Evolutionary conservation across 2,113 vertebrate genomes (phyloP).

Genomic region (Crotalus helleri): DNA sequence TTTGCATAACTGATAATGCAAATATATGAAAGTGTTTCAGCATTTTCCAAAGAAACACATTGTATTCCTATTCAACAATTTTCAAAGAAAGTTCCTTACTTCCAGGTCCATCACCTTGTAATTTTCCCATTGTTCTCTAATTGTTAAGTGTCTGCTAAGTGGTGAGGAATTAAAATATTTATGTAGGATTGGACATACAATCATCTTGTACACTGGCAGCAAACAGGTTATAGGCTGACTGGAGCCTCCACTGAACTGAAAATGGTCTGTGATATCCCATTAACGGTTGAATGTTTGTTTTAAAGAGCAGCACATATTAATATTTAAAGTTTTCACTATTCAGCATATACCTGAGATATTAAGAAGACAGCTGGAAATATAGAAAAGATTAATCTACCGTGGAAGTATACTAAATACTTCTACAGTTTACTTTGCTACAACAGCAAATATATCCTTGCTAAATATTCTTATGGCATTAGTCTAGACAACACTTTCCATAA

Average conservation of each 20-base stretch:
- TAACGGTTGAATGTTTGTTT: neutral
- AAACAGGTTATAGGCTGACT: neutral
- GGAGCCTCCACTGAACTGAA: slow-evolving; percentile 16
- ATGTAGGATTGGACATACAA: neutral
- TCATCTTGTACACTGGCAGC: neutral
- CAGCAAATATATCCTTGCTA: neutral
- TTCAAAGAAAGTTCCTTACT: neutral
- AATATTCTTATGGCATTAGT: slow-evolving; percentile 23
- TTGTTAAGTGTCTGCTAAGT: slow-evolving; percentile 4
- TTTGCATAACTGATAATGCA: neutral
- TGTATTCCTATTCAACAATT: neutral
- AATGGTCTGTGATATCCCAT: neutral
- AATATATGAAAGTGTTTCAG: neutral
- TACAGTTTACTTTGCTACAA: neutral
- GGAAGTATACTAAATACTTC: slow-evolving; percentile 3
- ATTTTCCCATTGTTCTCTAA: slow-evolving; percentile 15
- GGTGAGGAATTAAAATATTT: slow-evolving; percentile 25
- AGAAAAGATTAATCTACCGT: slow-evolving; percentile 20
- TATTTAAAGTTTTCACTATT: slow-evolving; percentile 27
- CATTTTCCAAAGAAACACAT: neutral
- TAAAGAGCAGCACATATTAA: slow-evolving; percentile 5
- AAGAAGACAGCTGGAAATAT: neutral
- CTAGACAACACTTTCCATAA: slow-evolving; percentile 2
- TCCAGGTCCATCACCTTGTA: neutral
- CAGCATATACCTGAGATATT: slow-evolving; percentile 8